phyloP scores from a whole-genome alignment of 2,797 vertebrate species.

The Sebastes iracundus region DNA sequence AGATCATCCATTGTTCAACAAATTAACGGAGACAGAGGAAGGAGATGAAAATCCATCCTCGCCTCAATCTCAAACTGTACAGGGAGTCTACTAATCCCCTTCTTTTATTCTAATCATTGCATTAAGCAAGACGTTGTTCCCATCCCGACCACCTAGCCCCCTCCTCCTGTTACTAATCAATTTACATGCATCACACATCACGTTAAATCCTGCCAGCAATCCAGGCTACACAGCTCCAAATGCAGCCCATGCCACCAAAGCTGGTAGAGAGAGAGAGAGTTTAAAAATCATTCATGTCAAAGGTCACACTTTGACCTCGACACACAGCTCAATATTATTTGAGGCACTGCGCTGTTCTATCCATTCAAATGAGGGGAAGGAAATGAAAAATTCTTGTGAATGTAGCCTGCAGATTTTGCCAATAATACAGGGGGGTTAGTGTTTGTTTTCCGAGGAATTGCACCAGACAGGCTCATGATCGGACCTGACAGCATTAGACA shows the following conservation, averaged over 20 bases:
- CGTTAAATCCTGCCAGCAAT: conserved; percentile 42
- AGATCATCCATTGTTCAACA: conserved; percentile 44
- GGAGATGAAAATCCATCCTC: conserved; percentile 20
- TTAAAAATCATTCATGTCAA: not conserved
- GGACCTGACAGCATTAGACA: conserved; percentile 22
- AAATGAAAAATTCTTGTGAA: not conserved
- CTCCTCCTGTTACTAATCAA: conserved; percentile 45
- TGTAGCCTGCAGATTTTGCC: not conserved
- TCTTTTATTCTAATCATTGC: conserved; percentile 8
- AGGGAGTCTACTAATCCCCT: not conserved
- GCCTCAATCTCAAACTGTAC: not conserved
- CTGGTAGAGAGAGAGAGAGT: not conserved
- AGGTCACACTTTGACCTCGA: not conserved
- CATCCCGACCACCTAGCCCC: conserved; percentile 6
- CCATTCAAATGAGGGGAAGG: not conserved
- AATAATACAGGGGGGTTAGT: not conserved
- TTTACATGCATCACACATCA: conserved; percentile 66
- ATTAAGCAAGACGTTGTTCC: conserved; percentile 21
- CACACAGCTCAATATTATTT: not conserved
- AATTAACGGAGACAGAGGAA: conserved; percentile 20
- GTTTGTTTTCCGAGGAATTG: conserved; percentile 12
- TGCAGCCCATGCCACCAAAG: conserved; percentile 2
- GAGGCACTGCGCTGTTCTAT: not conserved
- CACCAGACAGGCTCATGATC: conserved; percentile 24
- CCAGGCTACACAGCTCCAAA: conserved; percentile 24